Percentiles rank a stretch among this genome's conserved stretches.
phyloP scores from a whole-genome alignment of 2,113 vertebrate genomes.

The Sisor rabdophorus region DNA sequence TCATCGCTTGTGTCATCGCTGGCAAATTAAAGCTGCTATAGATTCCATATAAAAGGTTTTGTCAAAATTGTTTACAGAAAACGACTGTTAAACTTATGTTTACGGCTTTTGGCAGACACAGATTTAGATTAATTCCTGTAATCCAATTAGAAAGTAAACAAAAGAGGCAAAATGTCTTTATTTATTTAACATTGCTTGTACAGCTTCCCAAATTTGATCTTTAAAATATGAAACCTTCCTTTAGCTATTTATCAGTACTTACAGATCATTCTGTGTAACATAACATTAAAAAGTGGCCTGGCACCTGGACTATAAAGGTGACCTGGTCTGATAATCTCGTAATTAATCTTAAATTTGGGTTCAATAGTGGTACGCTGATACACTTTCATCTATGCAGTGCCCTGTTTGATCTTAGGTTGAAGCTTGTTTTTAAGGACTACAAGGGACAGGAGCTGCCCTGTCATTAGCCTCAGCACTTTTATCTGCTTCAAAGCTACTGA shows the following conservation, averaged over 20 bases:
- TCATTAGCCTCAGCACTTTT: conserved; percentile 50
- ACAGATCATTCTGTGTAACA: conserved; percentile 13
- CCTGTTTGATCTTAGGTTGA: conserved; percentile 52
- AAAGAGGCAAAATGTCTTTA: conserved; percentile 5
- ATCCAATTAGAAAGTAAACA: neutral
- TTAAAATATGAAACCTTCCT: conserved; percentile 3
- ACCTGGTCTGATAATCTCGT: conserved; percentile 31
- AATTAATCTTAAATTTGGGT: conserved; percentile 35
- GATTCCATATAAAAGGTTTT: neutral
- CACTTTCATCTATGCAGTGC: conserved; percentile 49
- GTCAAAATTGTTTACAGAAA: neutral
- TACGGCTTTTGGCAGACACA: no score
- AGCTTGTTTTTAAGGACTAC: conserved; percentile 47
- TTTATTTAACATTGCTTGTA: conserved; percentile 9
- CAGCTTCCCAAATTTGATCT: neutral
- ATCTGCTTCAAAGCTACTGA: conserved; percentile 52
- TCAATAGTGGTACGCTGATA: conserved; percentile 14
- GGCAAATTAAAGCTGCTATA: no score
- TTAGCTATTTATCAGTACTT: conserved; percentile 16
- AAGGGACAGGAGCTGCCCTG: conserved; percentile 41
- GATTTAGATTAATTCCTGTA: no score
- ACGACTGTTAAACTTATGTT: neutral
- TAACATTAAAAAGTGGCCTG: conserved; percentile 25
- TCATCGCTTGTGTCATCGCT: no score
- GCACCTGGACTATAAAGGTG: conserved; percentile 27